Evolutionary conservation across 2,113 vertebrate genomes (phyloP), one percentile per base, ranked within the genome.

Genomic region (Emydocephalus ijimae): DNA sequence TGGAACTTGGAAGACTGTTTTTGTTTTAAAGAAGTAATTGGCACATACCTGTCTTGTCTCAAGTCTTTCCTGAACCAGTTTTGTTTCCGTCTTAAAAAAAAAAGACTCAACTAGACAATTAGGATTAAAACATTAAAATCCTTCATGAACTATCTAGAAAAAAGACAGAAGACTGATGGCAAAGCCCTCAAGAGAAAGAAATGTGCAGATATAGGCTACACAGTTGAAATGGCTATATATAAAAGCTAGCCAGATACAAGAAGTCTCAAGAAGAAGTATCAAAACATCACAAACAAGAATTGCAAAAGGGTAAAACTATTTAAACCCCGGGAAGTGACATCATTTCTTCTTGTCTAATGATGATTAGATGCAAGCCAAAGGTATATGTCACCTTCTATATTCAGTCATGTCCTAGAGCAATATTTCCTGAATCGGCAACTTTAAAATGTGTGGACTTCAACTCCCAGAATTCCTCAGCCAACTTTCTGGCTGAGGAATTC

Each of bases 261-360:
- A 45, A 45, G 45, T 45, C 45, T 87, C 95, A 95, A 94, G 94
- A 81, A 89, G 93, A 93, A 94, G 92, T 92, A 93, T 94, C 90
- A 94, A 95, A 94, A 94, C 94, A 89, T n/a, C 43, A 95, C 88
- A 91, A 94, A 81, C 81, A 39, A 90, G 92, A 93, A 95, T 94
- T 61, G 95, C 64, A 95, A 57, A 81, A 96, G 90, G 81, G 45
- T 11, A 88, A 24, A 54, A 91, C 94, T 92, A 96, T 97, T 97
- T 96, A 97, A 94, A 91, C 0, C 90, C 92, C 93, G 96, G 96
- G 95, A 96, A 96, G 92, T 96, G 96, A 96, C 92, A 95, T 89
- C 88, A 34, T 20, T 96, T 81, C 94, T 97, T 94, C 94, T 97
- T 94, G 95, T 94, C 95, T 96, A 92, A 94, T 91, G 93, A 93